These are phyloP conservation scores for Chloropsis cyanopogon DNA, from an alignment of 2,113 vertebrate species.

Conservation along the genomic window DNA sequence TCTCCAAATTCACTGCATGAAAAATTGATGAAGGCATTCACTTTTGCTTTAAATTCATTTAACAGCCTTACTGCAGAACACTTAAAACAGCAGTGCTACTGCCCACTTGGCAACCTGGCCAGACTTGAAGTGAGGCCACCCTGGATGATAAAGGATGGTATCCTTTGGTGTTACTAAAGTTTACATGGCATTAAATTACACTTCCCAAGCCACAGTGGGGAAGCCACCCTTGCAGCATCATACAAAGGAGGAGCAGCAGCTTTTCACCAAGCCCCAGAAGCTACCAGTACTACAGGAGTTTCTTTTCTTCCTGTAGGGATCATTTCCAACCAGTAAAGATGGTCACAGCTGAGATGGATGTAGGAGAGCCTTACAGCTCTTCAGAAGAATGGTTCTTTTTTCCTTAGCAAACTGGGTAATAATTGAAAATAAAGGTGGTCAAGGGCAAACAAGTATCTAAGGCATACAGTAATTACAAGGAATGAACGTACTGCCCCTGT, in stretches of 20 bases:
- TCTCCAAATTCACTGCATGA: background rate
- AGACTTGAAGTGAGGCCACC: background rate
- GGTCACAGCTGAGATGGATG: background rate
- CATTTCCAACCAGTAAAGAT: background rate
- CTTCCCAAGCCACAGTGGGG: background rate
- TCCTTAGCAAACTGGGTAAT: background rate
- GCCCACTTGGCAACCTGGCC: background rate
- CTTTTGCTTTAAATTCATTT: background rate
- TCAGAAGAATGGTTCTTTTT: background rate
- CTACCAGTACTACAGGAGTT: background rate
- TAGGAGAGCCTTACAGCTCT: background rate
- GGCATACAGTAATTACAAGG: background rate
- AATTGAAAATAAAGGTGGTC: background rate
- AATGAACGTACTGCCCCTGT: background rate
- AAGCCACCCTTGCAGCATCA: background rate
- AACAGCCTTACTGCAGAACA: background rate
- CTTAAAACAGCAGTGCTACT: background rate
- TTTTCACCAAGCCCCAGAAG: background rate
- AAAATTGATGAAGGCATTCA: background rate
- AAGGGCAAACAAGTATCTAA: background rate
- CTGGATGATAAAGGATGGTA: background rate
- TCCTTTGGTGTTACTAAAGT: background rate
- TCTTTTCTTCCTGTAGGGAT: background rate
- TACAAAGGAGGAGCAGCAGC: background rate
- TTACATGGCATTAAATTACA: background rate